These are phyloP conservation scores for Leptatherina wallacei DNA, from an alignment of 2,797 vertebrate genomes.

Conservation along the genomic window DNA sequence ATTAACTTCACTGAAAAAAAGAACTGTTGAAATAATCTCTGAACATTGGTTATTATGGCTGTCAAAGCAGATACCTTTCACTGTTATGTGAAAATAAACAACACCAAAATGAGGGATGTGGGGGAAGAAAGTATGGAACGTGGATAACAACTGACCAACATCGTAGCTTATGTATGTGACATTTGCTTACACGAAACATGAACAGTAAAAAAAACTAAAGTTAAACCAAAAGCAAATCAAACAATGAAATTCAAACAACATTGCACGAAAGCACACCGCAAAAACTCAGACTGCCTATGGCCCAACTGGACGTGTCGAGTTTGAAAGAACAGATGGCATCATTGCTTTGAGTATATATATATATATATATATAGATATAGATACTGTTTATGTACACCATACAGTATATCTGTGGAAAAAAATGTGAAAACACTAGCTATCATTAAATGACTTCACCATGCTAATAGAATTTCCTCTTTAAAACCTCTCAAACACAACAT, in stretches of 20 bases:
- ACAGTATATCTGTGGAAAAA: constrained; percentile 80
- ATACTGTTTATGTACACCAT: constrained; percentile 84
- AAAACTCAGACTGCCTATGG: constrained; percentile 64
- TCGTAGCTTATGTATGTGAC: constrained; percentile 71
- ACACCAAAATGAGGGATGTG: constrained; percentile 36
- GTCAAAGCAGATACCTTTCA: constrained; percentile 53
- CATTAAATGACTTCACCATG: constrained; percentile 82
- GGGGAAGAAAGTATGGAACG: constrained; percentile 41
- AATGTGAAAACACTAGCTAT: constrained; percentile 79
- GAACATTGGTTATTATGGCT: constrained; percentile 38
- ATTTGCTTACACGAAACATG: constrained; percentile 58
- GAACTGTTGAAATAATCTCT: constrained; percentile 45
- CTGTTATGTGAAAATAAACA: constrained; percentile 27
- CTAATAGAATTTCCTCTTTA: constrained; percentile 79
- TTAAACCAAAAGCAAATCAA: constrained; percentile 44
- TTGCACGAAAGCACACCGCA: constrained; percentile 70
- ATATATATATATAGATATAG: constrained; percentile 83
- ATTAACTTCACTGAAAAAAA: constrained; percentile 55
- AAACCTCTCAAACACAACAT: constrained; percentile 77
- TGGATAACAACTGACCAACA: constrained; percentile 60
- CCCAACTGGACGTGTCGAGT: constrained; percentile 63
- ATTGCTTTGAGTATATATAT: constrained; percentile 83
- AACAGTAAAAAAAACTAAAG: constrained; percentile 46
- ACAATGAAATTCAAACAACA: constrained; percentile 54
- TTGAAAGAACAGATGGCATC: constrained; percentile 74